These are phyloP conservation scores for Montipora sp. DNA, from an alignment of 64 coral and sea anemone genomes.

Conservation along the genomic window DNA sequence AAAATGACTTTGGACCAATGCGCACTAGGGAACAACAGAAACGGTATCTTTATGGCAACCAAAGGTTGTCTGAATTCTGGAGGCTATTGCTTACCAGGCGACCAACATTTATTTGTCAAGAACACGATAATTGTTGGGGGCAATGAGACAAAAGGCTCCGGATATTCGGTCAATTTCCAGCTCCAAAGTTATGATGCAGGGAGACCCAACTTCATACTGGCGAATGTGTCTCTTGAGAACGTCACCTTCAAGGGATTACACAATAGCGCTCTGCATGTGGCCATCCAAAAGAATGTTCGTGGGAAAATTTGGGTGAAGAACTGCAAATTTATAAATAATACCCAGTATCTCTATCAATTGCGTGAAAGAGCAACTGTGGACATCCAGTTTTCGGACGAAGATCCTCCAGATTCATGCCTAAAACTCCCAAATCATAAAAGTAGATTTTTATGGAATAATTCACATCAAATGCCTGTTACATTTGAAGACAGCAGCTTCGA, in stretches of 20 bases:
- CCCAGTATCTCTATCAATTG: not conserved
- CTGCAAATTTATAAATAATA: slow-evolving; percentile 29
- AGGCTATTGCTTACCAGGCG: not conserved
- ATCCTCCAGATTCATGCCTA: not conserved
- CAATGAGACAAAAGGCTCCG: not conserved
- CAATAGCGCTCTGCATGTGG: not conserved
- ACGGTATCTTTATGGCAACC: not conserved
- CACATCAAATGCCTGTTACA: not conserved
- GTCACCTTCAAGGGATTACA: slow-evolving; percentile 15
- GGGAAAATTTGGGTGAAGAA: not conserved
- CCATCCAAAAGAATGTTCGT: not conserved
- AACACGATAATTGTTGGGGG: not conserved
- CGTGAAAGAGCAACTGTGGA: not conserved
- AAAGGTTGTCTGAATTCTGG: accelerated
- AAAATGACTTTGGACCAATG: not conserved
- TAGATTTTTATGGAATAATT: not conserved
- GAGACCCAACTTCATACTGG: not conserved
- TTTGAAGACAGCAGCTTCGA: slow-evolving; percentile 11
- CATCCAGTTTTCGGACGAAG: not conserved
- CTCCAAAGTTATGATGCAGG: not conserved
- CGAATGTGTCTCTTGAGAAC: not conserved
- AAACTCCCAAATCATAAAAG: not conserved
- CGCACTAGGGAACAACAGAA: not conserved
- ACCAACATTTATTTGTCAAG: not conserved
- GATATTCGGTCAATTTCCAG: not conserved